Conservation (phyloP, 2,797 vertebrate species). For the Spondyliosoma cantharus region DNA sequence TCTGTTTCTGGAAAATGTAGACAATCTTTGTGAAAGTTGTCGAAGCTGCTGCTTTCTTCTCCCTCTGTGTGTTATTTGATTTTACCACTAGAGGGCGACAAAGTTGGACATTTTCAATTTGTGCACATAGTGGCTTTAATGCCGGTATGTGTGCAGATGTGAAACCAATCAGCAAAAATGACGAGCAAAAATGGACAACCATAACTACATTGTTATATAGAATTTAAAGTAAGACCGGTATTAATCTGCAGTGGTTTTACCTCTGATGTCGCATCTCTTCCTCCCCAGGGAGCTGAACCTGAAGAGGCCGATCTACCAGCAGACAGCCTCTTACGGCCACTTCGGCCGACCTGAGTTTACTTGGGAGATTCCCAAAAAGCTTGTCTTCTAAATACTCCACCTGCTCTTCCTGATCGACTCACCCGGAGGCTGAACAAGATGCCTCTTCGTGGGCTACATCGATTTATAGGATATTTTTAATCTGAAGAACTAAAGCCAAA, state of each 20-base stretch:
- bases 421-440: constrained; percentile 27
- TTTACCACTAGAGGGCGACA: constrained; percentile 15
- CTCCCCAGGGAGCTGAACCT: constrained; percentile 91
- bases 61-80: not conserved
- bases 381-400: constrained; percentile 81
- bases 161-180: not conserved
- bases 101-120: not conserved
- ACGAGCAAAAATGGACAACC: not conserved
- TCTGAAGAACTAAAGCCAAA: constrained; percentile 61
- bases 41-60: not conserved
- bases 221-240: not conserved
- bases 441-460: constrained; percentile 30
- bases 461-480: constrained; percentile 37
- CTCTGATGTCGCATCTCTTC: constrained; percentile 14
- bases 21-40: not conserved
- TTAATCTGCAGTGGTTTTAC: not conserved
- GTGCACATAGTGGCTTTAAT: not conserved
- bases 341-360: constrained; percentile 93
- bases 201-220: not conserved
- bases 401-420: constrained; percentile 28
- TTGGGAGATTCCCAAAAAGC: constrained; percentile 93
- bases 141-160: not conserved
- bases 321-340: constrained; percentile 96
- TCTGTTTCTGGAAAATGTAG: not conserved
- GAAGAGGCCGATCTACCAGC: constrained; percentile 95